phyloP scores from a whole-genome alignment of 1,140 invertebrate genomes.

The Piezodorus guildinii region DNA sequence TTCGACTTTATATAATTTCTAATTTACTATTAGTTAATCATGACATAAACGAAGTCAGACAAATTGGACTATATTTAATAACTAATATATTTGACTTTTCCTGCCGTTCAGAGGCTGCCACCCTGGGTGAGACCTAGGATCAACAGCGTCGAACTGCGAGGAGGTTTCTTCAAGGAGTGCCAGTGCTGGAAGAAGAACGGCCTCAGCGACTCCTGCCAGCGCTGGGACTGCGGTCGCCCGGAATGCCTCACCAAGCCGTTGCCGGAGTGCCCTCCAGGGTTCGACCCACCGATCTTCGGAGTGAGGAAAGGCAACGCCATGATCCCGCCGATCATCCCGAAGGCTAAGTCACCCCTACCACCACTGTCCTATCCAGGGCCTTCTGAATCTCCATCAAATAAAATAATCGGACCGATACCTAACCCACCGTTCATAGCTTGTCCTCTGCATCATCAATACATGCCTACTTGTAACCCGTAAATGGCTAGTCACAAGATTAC shows the following conservation, averaged over 20 bases:
- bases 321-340: background rate
- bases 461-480: background rate
- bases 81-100: no score
- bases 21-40: no score
- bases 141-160: slow-evolving; percentile 54
- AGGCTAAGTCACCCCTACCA: background rate
- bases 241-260: slow-evolving; percentile 52
- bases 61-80: no score
- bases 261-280: slow-evolving; percentile 46
- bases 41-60: no score
- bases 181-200: slow-evolving; percentile 65
- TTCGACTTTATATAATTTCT: no score
- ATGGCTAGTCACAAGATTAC: no score
- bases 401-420: background rate
- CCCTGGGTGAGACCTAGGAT: slow-evolving; percentile 30
- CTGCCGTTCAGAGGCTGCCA: slow-evolving; percentile 23
- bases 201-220: slow-evolving; percentile 57
- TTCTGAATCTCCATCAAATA: background rate
- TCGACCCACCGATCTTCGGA: slow-evolving; percentile 18
- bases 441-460: background rate
- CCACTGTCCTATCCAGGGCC: background rate
- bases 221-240: slow-evolving; percentile 53
- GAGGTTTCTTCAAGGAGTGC: slow-evolving; percentile 52
- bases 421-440: background rate
- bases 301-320: slow-evolving; percentile 20